Conservation (phyloP, 2,888 invertebrate species). For the Megaustenia siamemsis region DNA sequence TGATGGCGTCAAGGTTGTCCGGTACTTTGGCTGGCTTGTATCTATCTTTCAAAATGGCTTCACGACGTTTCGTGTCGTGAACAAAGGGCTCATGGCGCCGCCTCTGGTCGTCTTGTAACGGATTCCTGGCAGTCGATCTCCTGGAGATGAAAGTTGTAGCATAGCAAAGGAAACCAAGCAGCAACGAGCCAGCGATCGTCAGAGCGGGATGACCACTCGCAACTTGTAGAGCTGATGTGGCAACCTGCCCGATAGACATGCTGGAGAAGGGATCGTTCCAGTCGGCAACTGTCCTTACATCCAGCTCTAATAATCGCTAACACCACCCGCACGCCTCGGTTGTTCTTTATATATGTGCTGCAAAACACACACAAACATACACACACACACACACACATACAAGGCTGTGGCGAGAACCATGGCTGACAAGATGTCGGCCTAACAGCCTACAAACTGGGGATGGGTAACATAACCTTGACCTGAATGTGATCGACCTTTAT, state of each 20-base stretch:
- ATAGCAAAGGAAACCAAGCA: not conserved
- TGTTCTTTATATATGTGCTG: no score
- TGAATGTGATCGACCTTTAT: no score
- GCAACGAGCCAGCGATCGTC: not conserved
- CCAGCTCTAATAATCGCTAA: no score
- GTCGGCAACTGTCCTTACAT: no score
- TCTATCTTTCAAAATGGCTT: slow-evolving; percentile 76
- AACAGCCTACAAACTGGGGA: no score
- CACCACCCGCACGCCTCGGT: no score
- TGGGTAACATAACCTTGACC: no score
- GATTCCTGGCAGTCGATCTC: slow-evolving; percentile 72
- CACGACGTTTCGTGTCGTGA: slow-evolving; percentile 69
- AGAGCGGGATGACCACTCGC: not conserved
- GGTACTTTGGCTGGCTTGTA: slow-evolving; percentile 73
- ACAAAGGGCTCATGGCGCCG: slow-evolving; percentile 66
- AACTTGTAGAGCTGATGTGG: not conserved
- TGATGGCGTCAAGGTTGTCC: slow-evolving; percentile 77
- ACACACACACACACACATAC: no score
- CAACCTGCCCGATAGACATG: not conserved
- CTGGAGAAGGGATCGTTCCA: no score
- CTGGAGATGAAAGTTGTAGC: slow-evolving; percentile 61
- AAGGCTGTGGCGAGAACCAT: no score
- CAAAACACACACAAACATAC: no score
- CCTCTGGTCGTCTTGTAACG: slow-evolving; percentile 66
- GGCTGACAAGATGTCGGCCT: no score